Percentiles rank a stretch among this genome's conserved stretches.
Evolutionary conservation across 2,113 vertebrate genomes (phyloP).

Genomic region (Limnothrissa miodon): DNA sequence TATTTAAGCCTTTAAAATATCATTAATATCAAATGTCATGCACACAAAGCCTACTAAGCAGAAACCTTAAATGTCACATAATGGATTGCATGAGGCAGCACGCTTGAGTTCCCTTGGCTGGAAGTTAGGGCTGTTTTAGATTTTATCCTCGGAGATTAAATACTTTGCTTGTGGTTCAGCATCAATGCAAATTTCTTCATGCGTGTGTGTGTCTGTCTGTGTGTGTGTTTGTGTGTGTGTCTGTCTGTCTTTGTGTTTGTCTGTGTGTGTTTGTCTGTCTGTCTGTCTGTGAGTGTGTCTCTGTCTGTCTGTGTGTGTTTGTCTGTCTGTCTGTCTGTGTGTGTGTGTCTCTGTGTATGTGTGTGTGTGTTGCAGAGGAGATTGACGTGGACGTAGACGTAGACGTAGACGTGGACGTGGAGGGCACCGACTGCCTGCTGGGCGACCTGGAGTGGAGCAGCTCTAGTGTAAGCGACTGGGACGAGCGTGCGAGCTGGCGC

Average conservation of each 20-base stretch:
- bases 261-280: constrained; percentile 29
- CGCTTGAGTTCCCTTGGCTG: no score
- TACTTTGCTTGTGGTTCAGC: background rate
- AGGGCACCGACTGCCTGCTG: constrained; percentile 85
- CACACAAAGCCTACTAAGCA: background rate
- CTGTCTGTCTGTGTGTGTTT: constrained; percentile 29
- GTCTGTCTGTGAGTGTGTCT: constrained; percentile 23
- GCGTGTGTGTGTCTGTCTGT: no score
- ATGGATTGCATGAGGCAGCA: background rate
- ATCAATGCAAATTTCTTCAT: background rate
- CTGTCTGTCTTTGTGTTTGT: no score
- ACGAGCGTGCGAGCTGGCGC: constrained; percentile 85
- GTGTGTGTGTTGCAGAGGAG: constrained; percentile 73
- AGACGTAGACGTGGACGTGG: constrained; percentile 69
- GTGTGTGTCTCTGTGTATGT: constrained; percentile 28
- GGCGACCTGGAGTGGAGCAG: constrained; percentile 90
- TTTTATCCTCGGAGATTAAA: no score
- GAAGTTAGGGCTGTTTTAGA: background rate
- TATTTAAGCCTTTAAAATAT: background rate
- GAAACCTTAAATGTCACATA: background rate
- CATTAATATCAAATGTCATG: no score
- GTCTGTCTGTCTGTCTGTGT: constrained; percentile 1
- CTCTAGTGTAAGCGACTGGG: constrained; percentile 91
- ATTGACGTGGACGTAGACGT: constrained; percentile 73
- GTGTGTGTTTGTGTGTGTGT: constrained; percentile 26